Evolutionary conservation across 2,797 vertebrate species (phyloP).

Genomic region (Hoplostethus mediterraneus): DNA sequence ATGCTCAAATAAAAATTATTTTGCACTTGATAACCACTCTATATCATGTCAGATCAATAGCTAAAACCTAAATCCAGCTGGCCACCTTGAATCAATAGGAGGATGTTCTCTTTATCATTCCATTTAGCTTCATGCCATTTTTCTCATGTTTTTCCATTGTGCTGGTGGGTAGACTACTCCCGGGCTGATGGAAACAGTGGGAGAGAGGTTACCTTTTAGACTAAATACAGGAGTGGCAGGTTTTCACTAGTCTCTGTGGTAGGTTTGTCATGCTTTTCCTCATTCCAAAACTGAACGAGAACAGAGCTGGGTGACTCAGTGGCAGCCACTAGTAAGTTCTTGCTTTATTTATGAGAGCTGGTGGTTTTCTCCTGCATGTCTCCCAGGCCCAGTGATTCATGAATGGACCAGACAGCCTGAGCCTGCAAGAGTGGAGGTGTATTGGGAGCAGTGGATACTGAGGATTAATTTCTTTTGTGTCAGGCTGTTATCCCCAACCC

Average conservation of each 20-base stretch:
- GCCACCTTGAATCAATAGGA: slow-evolving; percentile 62
- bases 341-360: slow-evolving; percentile 86
- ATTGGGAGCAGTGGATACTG: slow-evolving; percentile 81
- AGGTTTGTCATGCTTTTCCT: slow-evolving; percentile 69
- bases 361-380: slow-evolving; percentile 77
- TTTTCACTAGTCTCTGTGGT: slow-evolving; percentile 52
- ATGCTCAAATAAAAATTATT: slow-evolving; percentile 65
- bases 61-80: slow-evolving; percentile 62
- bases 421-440: slow-evolving; percentile 81
- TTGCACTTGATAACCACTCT: slow-evolving; percentile 57
- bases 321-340: slow-evolving; percentile 75
- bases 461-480: slow-evolving; percentile 82
- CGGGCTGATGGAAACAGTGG: slow-evolving; percentile 22
- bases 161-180: slow-evolving; percentile 20
- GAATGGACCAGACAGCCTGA: slow-evolving; percentile 82
- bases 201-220: slow-evolving; percentile 40
- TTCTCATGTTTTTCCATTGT: slow-evolving; percentile 33
- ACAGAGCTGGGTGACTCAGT: slow-evolving; percentile 78
- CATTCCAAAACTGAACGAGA: slow-evolving; percentile 73
- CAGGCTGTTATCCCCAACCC: slow-evolving; percentile 79
- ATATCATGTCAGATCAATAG: slow-evolving; percentile 71
- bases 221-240: slow-evolving; percentile 51
- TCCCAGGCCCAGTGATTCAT: slow-evolving; percentile 84
- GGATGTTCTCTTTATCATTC: slow-evolving; percentile 54
- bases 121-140: slow-evolving; percentile 46